Evolutionary conservation across 2,797 vertebrate genomes (phyloP), one percentile per base, ranked within the genome.

Genomic region (Lagodon rhomboides): DNA sequence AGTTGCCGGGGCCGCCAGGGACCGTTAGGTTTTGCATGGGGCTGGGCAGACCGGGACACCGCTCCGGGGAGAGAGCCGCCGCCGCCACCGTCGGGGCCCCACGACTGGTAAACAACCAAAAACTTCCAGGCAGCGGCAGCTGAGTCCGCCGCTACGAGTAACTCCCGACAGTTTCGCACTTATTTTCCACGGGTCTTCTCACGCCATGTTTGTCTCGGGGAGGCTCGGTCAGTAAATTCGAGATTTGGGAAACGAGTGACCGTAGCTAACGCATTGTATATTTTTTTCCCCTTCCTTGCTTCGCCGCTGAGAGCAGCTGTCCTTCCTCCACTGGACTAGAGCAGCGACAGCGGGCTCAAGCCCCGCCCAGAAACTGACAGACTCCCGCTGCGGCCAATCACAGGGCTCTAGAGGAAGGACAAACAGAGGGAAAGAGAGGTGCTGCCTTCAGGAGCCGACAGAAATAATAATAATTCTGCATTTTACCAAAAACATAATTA

Each of bases 1-100:
- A 95, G 73, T 88, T 87, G 89, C 83, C 88, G 89, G 93, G 89
- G 91, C 90, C 93, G 91, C 89, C 93, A 92, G 92, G 91, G 90
- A 91, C 94, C 91, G 95, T 96, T 92, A 94, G 92, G 95, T 96
- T 96, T 95, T 93, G 95, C 95, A 96, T 96, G 93, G 94, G 92
- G 93, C 94, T 93, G 89, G 84, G 86, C 89, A 76, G 90, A 91
- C 90, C 85, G 89, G 88, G 89, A 94, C 92, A 94, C 92, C 88
- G 85, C 92, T 89, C 93, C 93, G 87, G 87, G 91, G 87, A 88
- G 77, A 89, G 91, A 94, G 92, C 91, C 83, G 88, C 91, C 83
- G 88, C 91, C 89, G 91, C 87, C 89, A 85, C 89, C 86, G 90
- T 90, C 88, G 86, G 90, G 89, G 87, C 81, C 83, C 91, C 91